Evolutionary conservation across 2,797 vertebrate genomes (phyloP), one percentile per base, ranked within the genome.

Genomic region (Acipenser ruthenus): DNA sequence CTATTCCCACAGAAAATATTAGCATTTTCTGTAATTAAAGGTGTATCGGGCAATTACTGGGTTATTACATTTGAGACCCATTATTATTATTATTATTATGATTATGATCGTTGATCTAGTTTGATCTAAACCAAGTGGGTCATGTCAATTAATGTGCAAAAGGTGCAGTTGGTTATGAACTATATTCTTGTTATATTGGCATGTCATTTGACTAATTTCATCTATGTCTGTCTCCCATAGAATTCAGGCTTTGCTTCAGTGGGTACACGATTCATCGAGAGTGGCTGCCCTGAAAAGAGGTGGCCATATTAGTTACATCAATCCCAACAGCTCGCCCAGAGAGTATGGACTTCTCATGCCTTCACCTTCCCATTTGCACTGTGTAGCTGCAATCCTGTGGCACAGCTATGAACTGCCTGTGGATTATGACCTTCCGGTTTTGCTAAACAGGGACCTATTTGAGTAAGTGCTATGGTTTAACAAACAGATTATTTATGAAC

Each of bases 331-430:
- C 37, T 93, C 92, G 0, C 74, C 91, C 0, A 81, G 92, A 70
- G 97, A 99, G 70, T 99, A 96, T 13, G 97, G 97, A 60, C 93
- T 99, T 60, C 82, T 99, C 71, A 99, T 99, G 96, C 97, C 97
- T 0, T 99, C 97, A 0, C 97, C 97, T 11, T 99, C 97, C 67
- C 97, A 99, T 78, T 84, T 99, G 75, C 97, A 99, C 82, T 99
- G 97, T 0, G 95, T 99, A 50, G 96, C 97, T 6, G 94, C 96
- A 55, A 92, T 99, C 84, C 71, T 99, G 67, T 99, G 97, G 97
- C 96, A 99, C 71, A 99, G 97, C 80, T 99, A 96, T 0, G 95
- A 99, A 75, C 79, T 99, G 68, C 95, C 96, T 0, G 95, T 99
- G 6, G 95, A 98, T 62, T 99, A 99, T 0, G 95, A 99, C 77